phyloP scores from a whole-genome alignment of 2,888 invertebrate genomes.

The Autographa pulchrina region DNA sequence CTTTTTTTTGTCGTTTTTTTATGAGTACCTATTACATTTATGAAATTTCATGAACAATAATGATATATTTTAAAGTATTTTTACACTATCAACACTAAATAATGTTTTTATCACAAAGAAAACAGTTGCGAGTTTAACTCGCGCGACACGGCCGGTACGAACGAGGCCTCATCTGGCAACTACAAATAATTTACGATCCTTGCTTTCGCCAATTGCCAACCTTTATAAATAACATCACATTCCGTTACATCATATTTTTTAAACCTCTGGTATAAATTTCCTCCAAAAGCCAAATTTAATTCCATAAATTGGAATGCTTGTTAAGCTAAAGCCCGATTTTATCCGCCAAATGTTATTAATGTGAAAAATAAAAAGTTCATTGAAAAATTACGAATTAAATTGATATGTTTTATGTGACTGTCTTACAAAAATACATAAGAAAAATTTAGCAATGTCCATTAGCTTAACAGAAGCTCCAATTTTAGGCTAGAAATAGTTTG shows the following conservation, averaged over 20 bases:
- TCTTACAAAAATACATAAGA: not conserved
- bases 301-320: conserved; percentile 42
- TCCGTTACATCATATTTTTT: conserved; percentile 50
- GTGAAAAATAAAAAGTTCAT: not conserved
- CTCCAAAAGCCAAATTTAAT: conserved; percentile 49
- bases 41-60: conserved; percentile 49
- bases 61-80: conserved; percentile 46
- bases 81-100: conserved; percentile 57
- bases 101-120: conserved; percentile 77
- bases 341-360: not conserved
- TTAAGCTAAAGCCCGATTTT: conserved; percentile 30
- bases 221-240: conserved; percentile 56
- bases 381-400: not conserved
- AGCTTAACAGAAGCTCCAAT: conserved; percentile 47
- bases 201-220: conserved; percentile 47
- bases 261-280: conserved; percentile 51
- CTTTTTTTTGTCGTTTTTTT: conserved; percentile 52
- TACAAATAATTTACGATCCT: conserved; percentile 35
- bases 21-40: conserved; percentile 54
- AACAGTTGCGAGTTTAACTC: conserved; percentile 75
- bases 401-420: conserved; percentile 2
- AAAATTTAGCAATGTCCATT: conserved; percentile 26
- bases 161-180: conserved; percentile 57
- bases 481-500: conserved; percentile 48
- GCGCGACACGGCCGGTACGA: conserved; percentile 57